Conservation (phyloP, 2,888 invertebrate species). For the Unio pictorum region DNA sequence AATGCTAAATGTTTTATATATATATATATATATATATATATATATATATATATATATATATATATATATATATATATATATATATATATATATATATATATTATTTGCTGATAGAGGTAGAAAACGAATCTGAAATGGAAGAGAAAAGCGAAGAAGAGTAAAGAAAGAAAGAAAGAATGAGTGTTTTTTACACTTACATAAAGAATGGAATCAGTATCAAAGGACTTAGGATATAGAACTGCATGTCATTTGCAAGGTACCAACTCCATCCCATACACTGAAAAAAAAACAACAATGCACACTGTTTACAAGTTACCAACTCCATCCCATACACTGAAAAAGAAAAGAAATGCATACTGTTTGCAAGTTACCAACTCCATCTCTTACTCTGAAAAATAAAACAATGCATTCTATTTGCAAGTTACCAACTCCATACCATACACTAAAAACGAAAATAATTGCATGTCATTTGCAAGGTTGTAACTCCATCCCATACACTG, state of each 20-base stretch:
- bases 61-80: no score
- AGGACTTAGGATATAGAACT: conserved; percentile 45
- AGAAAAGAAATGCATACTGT: neutral
- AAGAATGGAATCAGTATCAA: conserved; percentile 37
- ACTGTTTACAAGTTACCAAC: conserved; percentile 1
- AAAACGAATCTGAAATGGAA: no score
- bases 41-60: no score
- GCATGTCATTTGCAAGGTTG: no score
- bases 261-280: conserved; percentile 60
- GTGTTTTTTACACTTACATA: conserved; percentile 29
- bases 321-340: conserved; percentile 56
- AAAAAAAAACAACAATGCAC: conserved; percentile 3
- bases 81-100: no score
- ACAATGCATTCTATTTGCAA: no score
- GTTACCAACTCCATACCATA: conserved; percentile 44
- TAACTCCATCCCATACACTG: conserved; percentile 58
- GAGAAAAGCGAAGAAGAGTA: no score
- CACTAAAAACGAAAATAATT: conserved; percentile 34
- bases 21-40: no score
- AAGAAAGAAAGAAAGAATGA: no score
- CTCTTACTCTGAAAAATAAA: conserved; percentile 48
- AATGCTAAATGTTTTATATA: no score
- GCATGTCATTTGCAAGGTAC: conserved; percentile 57
- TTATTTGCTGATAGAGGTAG: no score
- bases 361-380: conserved; percentile 49